Conservation (phyloP, 2,797 vertebrate species). For the Centroberyx gerrardi region DNA sequence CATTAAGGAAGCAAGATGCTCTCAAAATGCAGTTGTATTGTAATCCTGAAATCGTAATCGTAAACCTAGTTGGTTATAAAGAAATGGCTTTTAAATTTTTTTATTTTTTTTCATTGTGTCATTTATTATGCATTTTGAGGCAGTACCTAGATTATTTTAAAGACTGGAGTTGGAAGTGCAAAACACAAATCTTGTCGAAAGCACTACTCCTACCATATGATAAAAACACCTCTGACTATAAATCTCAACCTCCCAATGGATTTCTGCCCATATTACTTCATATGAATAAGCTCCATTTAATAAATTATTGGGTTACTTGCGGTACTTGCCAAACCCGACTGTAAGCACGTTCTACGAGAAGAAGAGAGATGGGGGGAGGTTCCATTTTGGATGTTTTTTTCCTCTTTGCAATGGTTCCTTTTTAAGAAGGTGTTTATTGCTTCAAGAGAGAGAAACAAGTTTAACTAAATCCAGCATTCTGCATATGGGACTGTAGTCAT, state of each 20-base stretch:
- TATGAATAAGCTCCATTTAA: not conserved
- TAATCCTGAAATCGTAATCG: not conserved
- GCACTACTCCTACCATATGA: not conserved
- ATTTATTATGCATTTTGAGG: no score
- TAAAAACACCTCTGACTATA: not conserved
- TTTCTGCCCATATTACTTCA: not conserved
- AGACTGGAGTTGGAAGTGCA: no score
- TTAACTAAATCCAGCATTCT: slow-evolving; percentile 13
- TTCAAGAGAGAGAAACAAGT: not conserved
- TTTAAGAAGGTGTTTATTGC: no score
- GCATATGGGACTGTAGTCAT: not conserved
- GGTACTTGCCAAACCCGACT: no score
- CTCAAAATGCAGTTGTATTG: not conserved
- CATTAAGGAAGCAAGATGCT: no score
- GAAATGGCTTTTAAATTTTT: not conserved
- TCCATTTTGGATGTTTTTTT: no score
- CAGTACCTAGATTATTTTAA: no score
- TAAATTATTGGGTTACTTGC: no score
- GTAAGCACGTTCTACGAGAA: not conserved
- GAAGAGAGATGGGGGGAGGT: not conserved
- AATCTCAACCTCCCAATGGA: not conserved
- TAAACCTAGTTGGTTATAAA: not conserved
- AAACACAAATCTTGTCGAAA: not conserved
- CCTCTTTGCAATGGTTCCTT: no score
- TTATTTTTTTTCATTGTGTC: no score